Conservation (phyloP, 1,140 invertebrate species). For the Pararge aegeria region DNA sequence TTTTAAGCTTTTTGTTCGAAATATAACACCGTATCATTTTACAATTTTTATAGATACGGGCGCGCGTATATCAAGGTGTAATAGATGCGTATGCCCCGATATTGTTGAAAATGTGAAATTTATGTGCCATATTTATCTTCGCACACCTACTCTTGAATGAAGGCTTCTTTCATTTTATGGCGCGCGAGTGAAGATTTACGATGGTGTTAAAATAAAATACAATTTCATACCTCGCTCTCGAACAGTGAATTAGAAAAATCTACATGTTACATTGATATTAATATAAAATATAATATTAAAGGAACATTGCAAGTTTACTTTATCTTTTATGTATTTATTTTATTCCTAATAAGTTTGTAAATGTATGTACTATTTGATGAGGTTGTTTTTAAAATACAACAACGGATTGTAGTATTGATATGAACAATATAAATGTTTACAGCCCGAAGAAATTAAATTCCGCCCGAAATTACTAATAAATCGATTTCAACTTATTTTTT, state of each 20-base stretch:
- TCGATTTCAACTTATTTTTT: too few species aligned
- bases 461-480: too few species aligned
- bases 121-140: slow-evolving; percentile 60
- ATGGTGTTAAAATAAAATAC: slow-evolving; percentile 69
- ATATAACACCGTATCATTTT: slow-evolving; percentile 11
- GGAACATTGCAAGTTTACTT: too few species aligned
- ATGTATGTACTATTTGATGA: too few species aligned
- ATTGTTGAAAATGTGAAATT: slow-evolving; percentile 64
- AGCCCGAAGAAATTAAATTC: too few species aligned
- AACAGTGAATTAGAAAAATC: slow-evolving; percentile 64
- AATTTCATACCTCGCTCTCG: slow-evolving; percentile 55
- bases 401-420: too few species aligned
- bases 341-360: too few species aligned
- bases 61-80: slow-evolving; percentile 30
- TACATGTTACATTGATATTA: slow-evolving; percentile 45
- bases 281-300: too few species aligned
- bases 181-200: slow-evolving; percentile 64
- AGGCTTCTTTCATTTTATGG: slow-evolving; percentile 62
- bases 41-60: slow-evolving; percentile 11
- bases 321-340: too few species aligned
- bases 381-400: too few species aligned
- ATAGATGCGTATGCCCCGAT: slow-evolving; percentile 41
- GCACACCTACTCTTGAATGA: slow-evolving; percentile 50
- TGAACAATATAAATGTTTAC: too few species aligned
- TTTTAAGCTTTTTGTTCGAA: not conserved